phyloP scores from a whole-genome alignment of 1,140 invertebrate genomes.

The Copidosoma floridanum region DNA sequence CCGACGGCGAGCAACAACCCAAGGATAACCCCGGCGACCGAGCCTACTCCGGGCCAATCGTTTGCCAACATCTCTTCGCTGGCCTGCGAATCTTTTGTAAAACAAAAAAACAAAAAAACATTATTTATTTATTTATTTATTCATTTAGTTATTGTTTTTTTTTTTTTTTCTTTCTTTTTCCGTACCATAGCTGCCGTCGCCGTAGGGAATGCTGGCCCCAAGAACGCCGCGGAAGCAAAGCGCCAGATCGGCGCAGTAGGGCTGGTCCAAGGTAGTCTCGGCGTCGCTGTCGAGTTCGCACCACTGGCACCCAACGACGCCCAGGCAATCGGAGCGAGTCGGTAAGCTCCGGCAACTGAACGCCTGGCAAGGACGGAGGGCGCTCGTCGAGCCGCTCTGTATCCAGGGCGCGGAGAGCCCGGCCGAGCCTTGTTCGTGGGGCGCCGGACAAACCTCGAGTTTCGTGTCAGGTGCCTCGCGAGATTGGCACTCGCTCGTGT shows the following conservation, averaged over 20 bases:
- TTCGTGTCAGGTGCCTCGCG: conserved; percentile 29
- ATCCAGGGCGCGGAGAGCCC: conserved; percentile 43
- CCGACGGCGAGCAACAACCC: conserved; percentile 63
- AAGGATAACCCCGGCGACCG: conserved; percentile 66
- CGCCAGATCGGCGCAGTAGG: conserved; percentile 78
- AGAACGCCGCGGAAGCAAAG: conserved; percentile 84
- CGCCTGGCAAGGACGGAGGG: conserved; percentile 65
- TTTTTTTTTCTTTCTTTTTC: no score
- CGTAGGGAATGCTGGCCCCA: conserved; percentile 79
- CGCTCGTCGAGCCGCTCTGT: conserved; percentile 38
- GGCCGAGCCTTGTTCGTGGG: conserved; percentile 48
- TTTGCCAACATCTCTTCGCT: conserved; percentile 51
- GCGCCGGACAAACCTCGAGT: conserved; percentile 40
- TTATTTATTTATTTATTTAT: no score
- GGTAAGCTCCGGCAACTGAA: conserved; percentile 78
- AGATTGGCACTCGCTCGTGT: conserved; percentile 57
- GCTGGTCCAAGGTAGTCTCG: conserved; percentile 61
- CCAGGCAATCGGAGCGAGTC: conserved; percentile 75
- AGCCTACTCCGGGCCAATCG: conserved; percentile 63
- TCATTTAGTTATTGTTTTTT: no score
- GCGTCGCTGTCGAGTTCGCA: conserved; percentile 78
- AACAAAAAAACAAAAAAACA: no score
- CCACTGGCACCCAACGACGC: conserved; percentile 88
- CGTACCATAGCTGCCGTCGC: conserved; percentile 64
- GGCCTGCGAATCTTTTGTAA: conserved; percentile 54